Evolutionary conservation across 2,113 vertebrate species (phyloP), one percentile per base, ranked within the genome.

Genomic region (Sciurus niger): DNA sequence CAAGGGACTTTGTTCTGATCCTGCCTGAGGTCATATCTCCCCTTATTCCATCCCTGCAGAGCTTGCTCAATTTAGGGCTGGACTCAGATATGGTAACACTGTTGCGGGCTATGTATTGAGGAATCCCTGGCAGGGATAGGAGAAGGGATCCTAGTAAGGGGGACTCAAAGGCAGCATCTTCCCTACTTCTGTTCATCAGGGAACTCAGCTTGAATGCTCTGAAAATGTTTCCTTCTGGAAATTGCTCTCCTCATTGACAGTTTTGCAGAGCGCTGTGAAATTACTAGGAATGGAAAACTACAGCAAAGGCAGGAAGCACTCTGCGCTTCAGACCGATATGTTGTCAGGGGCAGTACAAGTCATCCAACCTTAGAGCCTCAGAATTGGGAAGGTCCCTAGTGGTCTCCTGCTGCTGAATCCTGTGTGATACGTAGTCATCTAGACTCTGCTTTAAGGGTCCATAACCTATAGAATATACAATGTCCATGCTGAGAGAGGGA

Each of bases 151-250:
- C 55, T 53, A 43, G 34, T 18, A 82, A 95, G 20, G 14, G 34
- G 3, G 9, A 37, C 51, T 43, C 24, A 43, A 6, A 37, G 53
- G 22, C 28, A 91, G 55, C 11, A 43, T 65, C 32, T 40, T 90
- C 34, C 25, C 93, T 63, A 2, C 73, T 79, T 87, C 55, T 85
- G 12, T 34, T 85, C 58, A 72, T 77, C n/a, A 28, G n/a, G 46
- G 46, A 85, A 86, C 83, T 86, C 28, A 72, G 51, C 73, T 37
- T 68, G 18, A 65, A 72, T 87, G 25, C 79, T 85, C 46, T 93
- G 88, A 84, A 92, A 77, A 63, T 55, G 12, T n/a, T 89, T 89
- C 82, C 37, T 84, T 90, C 34, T 25, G 40, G 18, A 87, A 95
- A 58, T 77, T 22, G 34, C 40, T 67, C 51, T 84, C 68, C 30